Percentiles rank a stretch among this genome's conserved stretches.
Evolutionary conservation across 2,113 vertebrate genomes (phyloP).

Genomic region (Amblyopsis rosae): DNA sequence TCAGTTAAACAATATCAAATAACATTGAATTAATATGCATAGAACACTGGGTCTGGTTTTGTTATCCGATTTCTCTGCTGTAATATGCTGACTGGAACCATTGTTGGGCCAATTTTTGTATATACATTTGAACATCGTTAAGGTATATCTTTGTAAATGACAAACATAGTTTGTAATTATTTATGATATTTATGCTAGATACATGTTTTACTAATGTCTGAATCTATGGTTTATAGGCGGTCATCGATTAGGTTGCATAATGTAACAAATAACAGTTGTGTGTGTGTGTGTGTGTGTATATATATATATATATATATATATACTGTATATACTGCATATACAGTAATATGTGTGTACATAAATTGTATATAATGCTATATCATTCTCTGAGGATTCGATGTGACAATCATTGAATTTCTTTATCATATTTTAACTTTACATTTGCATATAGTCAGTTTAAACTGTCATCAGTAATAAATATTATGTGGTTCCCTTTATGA

Average conservation of each 20-base stretch:
- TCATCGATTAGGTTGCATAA: slow-evolving; percentile 33
- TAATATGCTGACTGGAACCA: slow-evolving; percentile 50
- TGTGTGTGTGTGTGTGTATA: too few relatives aligned
- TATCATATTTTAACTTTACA: slow-evolving; percentile 37
- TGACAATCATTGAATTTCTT: slow-evolving; percentile 52
- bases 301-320: not conserved
- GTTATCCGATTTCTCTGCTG: slow-evolving; percentile 21
- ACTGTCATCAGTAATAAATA: slow-evolving; percentile 58
- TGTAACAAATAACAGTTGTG: slow-evolving; percentile 3
- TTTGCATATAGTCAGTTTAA: slow-evolving; percentile 44
- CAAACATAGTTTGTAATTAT: slow-evolving; percentile 69
- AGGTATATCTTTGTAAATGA: slow-evolving; percentile 75
- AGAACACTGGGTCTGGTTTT: slow-evolving; percentile 20
- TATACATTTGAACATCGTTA: slow-evolving; percentile 37
- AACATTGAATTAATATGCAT: slow-evolving; percentile 6
- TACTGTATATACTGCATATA: slow-evolving; percentile 18
- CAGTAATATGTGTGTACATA: too few relatives aligned
- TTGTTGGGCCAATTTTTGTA: slow-evolving; percentile 36
- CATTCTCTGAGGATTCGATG: slow-evolving; percentile 63
- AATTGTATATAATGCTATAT: slow-evolving; percentile 26
- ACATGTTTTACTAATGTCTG: slow-evolving; percentile 50
- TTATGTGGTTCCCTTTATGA: not conserved
- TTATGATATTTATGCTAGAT: slow-evolving; percentile 77
- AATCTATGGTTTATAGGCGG: slow-evolving; percentile 50
- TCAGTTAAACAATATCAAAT: slow-evolving; percentile 19